Base-by-base conservation (phyloP, 2,113 vertebrate species). In the Labeo catla region DNA sequence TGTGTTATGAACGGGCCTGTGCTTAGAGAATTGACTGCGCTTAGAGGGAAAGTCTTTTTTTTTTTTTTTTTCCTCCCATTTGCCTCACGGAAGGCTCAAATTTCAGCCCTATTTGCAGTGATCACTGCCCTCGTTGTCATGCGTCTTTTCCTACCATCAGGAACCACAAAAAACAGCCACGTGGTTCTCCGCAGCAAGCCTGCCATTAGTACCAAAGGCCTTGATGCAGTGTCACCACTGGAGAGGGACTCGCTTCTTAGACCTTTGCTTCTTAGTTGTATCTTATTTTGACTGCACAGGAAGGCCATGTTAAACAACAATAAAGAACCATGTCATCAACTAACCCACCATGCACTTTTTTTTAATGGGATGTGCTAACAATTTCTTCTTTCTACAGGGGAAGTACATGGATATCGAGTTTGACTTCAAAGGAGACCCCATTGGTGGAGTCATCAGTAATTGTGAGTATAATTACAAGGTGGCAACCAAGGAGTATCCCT, bases 361-460 rank as follows among this genome's bases (percentile, higher is more conserved):
- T 28, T 28, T 28, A 28, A 19, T 52, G 19, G 28, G n/a, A 57
- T 15, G 10, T 72, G 45, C 49, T 89, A 87, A 90, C 78, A 34
- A n/a, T 73, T 88, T 34, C 19, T 39, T 76, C 90, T 76, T 66
- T 93, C 63, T 39, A 79, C 94, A 99, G 98, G 98, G 98, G n/a
- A 99, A 99, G 91, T 99, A 99, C 88, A 99, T 99, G 98, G 98
- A 99, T 92, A 98, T 99, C 50, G 98, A 99, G 91, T 99, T 99
- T 94, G 97, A 99, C 94, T 99, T 99, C 92, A 99, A 98, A 94
- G 98, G 98, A 23, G 98, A 99, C 90, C 98, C 98, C 0, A 93
- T 99, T 84, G 98, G 98, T 79, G 98, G 98, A 92, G 98, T 99
- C 90, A 99, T 99, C 94, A 99, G 98, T 93, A 99, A 99, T 94